These are phyloP conservation scores for Hymenochirus boettgeri DNA, from an alignment of 2,113 vertebrate genomes.

Conservation along the genomic window DNA sequence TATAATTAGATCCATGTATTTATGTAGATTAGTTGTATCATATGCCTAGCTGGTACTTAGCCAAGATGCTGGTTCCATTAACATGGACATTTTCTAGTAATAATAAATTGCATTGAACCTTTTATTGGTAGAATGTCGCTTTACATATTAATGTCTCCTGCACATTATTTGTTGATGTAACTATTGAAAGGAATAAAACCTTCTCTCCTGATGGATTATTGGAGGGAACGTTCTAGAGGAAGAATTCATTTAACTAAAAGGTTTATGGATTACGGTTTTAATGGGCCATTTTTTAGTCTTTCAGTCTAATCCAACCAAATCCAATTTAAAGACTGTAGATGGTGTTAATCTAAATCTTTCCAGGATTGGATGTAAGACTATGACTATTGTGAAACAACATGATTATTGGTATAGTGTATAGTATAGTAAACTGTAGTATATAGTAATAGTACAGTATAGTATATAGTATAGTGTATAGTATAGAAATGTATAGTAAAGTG, in stretches of 20 bases:
- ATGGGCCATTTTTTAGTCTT: conserved; percentile 4
- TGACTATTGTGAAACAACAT: too few species aligned
- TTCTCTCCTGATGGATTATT: conserved; percentile 8
- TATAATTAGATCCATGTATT: conserved; percentile 32
- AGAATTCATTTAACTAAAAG: background rate
- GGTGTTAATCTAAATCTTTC: background rate
- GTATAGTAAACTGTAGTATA: too few species aligned
- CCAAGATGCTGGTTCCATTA: conserved; percentile 30
- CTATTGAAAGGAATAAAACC: conserved; percentile 23
- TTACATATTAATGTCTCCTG: conserved; percentile 26
- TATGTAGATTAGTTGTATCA: conserved; percentile 37
- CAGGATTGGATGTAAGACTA: too few species aligned
- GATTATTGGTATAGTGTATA: too few species aligned
- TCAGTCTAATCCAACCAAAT: background rate
- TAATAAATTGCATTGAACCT: conserved; percentile 23
- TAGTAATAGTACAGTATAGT: too few species aligned
- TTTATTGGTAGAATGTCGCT: conserved; percentile 2
- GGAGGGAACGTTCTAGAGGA: background rate
- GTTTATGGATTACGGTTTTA: too few species aligned
- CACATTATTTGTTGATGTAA: conserved; percentile 13
- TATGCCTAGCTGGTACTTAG: conserved; percentile 24
- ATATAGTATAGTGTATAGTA: too few species aligned
- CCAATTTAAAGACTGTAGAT: background rate
- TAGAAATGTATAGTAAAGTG: too few species aligned
- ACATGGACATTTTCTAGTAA: conserved; percentile 33